These are phyloP conservation scores for Parauchenoglanis punctatus DNA, from an alignment of 2,797 vertebrate species.

Conservation along the genomic window DNA sequence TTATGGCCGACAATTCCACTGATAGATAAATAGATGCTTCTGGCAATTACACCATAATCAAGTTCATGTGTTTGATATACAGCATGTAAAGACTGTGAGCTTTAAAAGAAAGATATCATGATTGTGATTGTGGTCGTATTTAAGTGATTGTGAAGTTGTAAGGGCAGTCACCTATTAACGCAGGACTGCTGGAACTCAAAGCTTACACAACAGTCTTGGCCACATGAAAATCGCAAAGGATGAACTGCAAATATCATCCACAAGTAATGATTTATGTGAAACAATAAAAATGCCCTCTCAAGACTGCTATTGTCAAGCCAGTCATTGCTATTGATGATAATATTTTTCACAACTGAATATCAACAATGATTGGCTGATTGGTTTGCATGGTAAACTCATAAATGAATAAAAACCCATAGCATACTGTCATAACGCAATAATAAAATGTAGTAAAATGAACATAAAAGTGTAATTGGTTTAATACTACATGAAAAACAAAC, in stretches of 20 bases:
- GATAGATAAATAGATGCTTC: not conserved
- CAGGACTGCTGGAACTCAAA: not conserved
- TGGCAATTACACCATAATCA: not conserved
- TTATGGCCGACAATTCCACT: too few species aligned
- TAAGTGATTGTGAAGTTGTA: not conserved
- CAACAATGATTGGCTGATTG: not conserved
- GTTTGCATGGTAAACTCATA: not conserved
- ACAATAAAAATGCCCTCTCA: not conserved
- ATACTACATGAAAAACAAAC: not conserved
- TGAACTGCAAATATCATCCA: not conserved
- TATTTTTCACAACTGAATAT: not conserved
- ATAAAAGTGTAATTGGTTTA: not conserved
- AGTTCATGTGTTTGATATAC: not conserved
- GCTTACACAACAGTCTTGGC: not conserved
- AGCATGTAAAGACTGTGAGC: not conserved
- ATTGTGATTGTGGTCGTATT: not conserved
- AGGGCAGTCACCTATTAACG: not conserved
- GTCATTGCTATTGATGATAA: not conserved
- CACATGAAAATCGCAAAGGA: not conserved
- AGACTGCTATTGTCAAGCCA: not conserved
- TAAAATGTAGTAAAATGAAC: not conserved
- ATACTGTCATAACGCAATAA: not conserved
- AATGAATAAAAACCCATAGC: not conserved
- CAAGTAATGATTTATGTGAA: not conserved
- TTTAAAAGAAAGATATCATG: not conserved